phyloP scores from a whole-genome alignment of 2,113 vertebrate species.

The Symphodus melops region DNA sequence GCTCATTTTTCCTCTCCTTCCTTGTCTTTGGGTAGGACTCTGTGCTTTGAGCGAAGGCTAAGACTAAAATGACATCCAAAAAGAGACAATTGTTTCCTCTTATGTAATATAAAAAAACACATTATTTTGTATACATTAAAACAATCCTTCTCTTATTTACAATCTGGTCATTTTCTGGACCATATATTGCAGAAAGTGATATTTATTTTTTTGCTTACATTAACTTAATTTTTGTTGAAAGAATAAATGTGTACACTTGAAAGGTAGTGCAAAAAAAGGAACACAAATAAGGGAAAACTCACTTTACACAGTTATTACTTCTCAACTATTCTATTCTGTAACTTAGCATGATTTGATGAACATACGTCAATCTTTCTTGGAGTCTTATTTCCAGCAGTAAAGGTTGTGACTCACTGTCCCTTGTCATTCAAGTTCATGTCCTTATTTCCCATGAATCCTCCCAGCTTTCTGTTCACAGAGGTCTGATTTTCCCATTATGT shows the following conservation, averaged over 20 bases:
- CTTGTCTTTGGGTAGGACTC: constrained; percentile 60
- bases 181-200: no score
- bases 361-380: not conserved
- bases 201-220: no score
- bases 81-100: constrained; percentile 2
- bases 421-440: constrained; percentile 45
- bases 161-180: no score
- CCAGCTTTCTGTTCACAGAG: constrained; percentile 71
- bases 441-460: constrained; percentile 76
- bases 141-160: not conserved
- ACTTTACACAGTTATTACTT: not conserved
- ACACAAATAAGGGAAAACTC: not conserved
- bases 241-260: not conserved
- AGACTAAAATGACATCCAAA: constrained; percentile 29
- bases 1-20: constrained; percentile 59
- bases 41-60: constrained; percentile 33
- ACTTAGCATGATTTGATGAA: not conserved
- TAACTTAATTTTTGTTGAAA: not conserved
- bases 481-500: constrained; percentile 81
- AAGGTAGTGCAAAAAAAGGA: not conserved
- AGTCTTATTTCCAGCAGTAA: constrained; percentile 22
- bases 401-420: constrained; percentile 39
- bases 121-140: not conserved
- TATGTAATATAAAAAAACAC: not conserved
- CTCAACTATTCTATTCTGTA: not conserved